These are phyloP conservation scores for Chionomys nivalis DNA, from an alignment of 2,113 vertebrate genomes.

Conservation along the genomic window DNA sequence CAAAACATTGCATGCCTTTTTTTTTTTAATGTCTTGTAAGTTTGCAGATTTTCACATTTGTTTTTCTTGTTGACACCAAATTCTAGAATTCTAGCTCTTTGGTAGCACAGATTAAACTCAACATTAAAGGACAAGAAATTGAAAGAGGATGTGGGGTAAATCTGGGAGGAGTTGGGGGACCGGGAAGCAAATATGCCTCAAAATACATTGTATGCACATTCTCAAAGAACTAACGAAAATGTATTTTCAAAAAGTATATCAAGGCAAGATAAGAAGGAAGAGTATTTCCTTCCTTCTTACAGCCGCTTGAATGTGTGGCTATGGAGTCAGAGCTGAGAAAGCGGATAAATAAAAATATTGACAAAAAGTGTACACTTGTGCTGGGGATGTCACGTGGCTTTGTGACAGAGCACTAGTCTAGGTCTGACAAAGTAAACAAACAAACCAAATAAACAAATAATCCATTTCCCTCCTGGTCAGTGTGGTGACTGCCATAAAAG, in stretches of 20 bases:
- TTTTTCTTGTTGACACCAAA: conserved; percentile 9
- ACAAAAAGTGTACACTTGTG: neutral
- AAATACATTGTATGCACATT: neutral
- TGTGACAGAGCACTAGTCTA: neutral
- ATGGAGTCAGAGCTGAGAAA: neutral
- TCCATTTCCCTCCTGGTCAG: neutral
- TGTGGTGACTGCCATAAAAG: neutral
- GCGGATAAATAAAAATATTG: neutral
- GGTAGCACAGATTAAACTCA: too few relatives aligned
- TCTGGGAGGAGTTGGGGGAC: too few relatives aligned
- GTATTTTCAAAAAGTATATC: neutral
- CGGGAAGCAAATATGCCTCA: too few relatives aligned
- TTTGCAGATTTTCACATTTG: neutral
- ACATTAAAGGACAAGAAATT: too few relatives aligned
- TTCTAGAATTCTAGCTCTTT: neutral
- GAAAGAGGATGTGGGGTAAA: too few relatives aligned
- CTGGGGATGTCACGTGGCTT: neutral
- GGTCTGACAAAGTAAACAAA: neutral
- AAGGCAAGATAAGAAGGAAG: neutral
- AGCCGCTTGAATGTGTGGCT: neutral
- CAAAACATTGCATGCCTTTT: neutral
- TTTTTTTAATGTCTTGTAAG: neutral
- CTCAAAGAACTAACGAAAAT: neutral
- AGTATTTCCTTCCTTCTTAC: neutral
- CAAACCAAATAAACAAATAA: neutral